Base-by-base conservation (phyloP, 2,797 vertebrate species). In the Sebastiscus tertius region DNA sequence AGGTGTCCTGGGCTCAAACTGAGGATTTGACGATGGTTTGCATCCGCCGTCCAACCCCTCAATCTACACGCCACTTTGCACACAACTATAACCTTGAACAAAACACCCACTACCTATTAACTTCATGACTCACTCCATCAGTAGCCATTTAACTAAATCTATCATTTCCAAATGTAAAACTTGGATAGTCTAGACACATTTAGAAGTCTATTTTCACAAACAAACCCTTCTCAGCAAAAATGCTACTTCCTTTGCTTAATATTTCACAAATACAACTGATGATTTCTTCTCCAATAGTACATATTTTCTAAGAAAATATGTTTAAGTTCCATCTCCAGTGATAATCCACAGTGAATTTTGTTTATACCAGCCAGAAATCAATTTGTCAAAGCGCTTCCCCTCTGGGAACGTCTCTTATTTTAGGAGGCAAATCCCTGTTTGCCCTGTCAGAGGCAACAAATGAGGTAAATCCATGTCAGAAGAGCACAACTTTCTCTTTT, bases 391-490 rank as follows among this genome's bases (percentile, higher is more conserved):
- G 56, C 10, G 2, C 52, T 83, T 79, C 36, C 62, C 42, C 75
- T 69, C 82, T 66, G 68, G 77, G 73, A 64, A 24, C 36, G 16
- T 54, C 69, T 79, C 55, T 76, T 73, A 84, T 83, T 90, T 86
- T 81, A 24, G 69, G 20, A 59, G 26, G 59, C 58, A 76, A 84
- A 67, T 89, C 24, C 7, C 75, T 8, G 33, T 73, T 79, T 83
- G 33, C 31, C 14, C 75, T 80, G 56, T 72, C 29, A 54, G 69
- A 70, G 33, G 49, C 34, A 74, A 84, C 58, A 83, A 31, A 73
- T 62, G 26, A 68, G 22, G 27, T 31, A 61, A 75, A 79, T 81
- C 67, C 62, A 69, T 11, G 39, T 73, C 68, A 70, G 54, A 36
- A 13, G 34, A 77, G 33, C 46, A 63, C 4, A 58, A 71, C 79